Conservation (phyloP, 2,797 vertebrate species). For the Neopelma chrysocephalum region DNA sequence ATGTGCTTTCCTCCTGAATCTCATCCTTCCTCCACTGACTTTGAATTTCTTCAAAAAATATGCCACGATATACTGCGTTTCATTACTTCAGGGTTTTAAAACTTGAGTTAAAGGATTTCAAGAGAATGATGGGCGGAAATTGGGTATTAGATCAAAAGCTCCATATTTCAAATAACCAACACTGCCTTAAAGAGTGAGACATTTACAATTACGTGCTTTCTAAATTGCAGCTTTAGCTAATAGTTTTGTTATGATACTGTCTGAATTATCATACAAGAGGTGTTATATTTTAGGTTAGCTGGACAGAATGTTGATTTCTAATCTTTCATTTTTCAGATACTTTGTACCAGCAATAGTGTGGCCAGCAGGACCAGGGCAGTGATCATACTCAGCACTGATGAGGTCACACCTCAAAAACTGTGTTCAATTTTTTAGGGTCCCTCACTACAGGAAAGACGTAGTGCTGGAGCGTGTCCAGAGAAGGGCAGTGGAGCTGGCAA, state of each 20-base stretch:
- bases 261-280: neutral
- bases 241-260: neutral
- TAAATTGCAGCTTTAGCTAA: neutral
- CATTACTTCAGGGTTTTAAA: neutral
- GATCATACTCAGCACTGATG: rapidly evolving
- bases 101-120: neutral
- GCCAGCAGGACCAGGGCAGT: neutral
- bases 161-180: neutral
- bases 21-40: neutral
- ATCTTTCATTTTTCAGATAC: neutral
- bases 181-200: neutral
- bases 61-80: neutral
- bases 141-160: neutral
- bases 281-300: neutral
- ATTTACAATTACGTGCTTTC: neutral
- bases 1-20: neutral
- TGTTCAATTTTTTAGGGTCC: neutral
- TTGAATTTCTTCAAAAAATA: neutral
- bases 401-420: neutral
- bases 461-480: neutral
- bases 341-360: neutral
- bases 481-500: rapidly evolving
- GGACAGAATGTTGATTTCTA: neutral
- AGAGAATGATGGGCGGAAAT: neutral
- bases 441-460: neutral